phyloP scores from a whole-genome alignment of 2,113 vertebrate species.

The Myotis davidii region DNA sequence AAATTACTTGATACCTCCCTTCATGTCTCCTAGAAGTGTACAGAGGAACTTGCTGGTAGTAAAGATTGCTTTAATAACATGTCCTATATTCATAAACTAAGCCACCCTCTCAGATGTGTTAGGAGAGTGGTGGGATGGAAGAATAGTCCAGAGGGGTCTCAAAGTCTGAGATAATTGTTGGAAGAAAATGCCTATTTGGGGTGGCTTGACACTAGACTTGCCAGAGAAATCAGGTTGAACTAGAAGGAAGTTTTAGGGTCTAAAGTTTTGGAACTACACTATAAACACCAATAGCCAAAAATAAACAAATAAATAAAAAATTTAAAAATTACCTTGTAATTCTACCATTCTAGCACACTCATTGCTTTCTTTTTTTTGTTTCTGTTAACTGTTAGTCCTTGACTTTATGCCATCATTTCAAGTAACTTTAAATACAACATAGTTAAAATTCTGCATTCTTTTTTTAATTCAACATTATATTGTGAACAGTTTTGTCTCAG shows the following conservation, averaged over 20 bases:
- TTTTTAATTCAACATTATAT: slow-evolving; percentile 20
- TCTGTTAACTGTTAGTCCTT: slow-evolving; percentile 54
- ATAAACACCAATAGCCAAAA: background rate
- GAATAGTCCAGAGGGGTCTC: background rate
- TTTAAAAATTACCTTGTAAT: background rate
- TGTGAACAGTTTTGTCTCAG: slow-evolving; percentile 43
- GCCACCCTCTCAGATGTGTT: background rate
- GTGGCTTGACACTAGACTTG: background rate
- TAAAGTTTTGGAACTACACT: background rate
- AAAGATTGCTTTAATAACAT: background rate
- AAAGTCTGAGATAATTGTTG: background rate
- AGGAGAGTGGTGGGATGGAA: background rate
- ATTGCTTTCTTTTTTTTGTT: slow-evolving; percentile 54
- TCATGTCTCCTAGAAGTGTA: background rate
- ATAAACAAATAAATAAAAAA: background rate
- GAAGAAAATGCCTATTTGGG: background rate
- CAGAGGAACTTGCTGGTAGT: background rate
- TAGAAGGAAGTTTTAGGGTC: background rate
- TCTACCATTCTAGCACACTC: background rate
- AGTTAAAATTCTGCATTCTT: slow-evolving; percentile 14
- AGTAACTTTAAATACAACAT: slow-evolving; percentile 30
- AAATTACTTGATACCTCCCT: background rate
- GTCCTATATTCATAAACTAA: background rate
- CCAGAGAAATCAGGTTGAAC: background rate
- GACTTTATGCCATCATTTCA: slow-evolving; percentile 50